Evolutionary conservation across 2,797 vertebrate genomes (phyloP), one percentile per base, ranked within the genome.

Genomic region (Falco berigora): DNA sequence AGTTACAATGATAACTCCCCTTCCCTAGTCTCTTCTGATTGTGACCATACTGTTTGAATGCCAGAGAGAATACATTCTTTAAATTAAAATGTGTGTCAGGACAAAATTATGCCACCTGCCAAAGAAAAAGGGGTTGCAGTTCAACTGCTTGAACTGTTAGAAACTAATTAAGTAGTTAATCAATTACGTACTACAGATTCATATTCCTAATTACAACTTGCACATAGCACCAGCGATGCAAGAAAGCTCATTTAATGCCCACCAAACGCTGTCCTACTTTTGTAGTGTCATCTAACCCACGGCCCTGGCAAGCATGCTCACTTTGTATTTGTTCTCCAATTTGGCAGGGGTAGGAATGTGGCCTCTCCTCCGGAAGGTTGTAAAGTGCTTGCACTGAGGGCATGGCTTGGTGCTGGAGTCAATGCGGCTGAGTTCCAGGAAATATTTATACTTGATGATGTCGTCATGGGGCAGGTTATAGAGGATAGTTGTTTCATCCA

Each of bases 341-440:
- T 98, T 98, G 98, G 97, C 98, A 92, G 98, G 97, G 66, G 97
- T 98, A 95, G 98, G 98, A 94, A 98, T 98, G 97, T 98, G 98
- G 97, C 98, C 97, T 96, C 97, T 98, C 95, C 97, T 98, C 97
- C 98, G 99, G 97, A 99, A 98, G 32, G 99, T 99, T 94, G 99
- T 99, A 98, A 99, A 99, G 94, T 98, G 98, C 97, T 98, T 99
- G 98, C 99, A 99, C 96, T 99, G 99, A 55, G 99, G 99, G 92
- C 99, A 99, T 63, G 99, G 99, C 96, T 99, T 99, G 96, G 99
- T 99, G 98, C 99, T 99, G 50, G 99, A 98, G 98, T 99, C 99
- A 93, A 99, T 98, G 90, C 98, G 98, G 98, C 99, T 99, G 95
- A 99, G 98, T 97, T 99, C 99, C 98, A 99, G 93, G 97, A 99